Percentiles rank a stretch among this genome's conserved stretches.
Evolutionary conservation across 2,888 invertebrate species (phyloP).

Genomic region (Diarsia dahlii): DNA sequence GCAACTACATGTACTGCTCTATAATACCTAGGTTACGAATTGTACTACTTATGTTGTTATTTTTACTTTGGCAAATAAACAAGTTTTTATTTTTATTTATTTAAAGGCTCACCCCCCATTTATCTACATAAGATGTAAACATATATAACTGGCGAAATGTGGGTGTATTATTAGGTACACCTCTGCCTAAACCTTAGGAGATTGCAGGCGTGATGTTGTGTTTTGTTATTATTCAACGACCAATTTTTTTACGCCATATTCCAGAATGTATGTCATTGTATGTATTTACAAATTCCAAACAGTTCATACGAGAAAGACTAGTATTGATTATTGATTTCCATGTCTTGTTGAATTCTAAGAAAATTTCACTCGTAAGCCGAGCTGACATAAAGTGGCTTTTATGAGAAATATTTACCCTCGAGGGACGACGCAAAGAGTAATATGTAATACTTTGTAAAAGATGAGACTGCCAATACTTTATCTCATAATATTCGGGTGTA

Average conservation of each 20-base stretch:
- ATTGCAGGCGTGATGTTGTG: too few species aligned
- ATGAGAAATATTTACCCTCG: slow-evolving; percentile 7
- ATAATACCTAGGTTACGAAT: too few species aligned
- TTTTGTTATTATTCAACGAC: too few species aligned
- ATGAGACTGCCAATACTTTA: not conserved
- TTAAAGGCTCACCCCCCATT: too few species aligned
- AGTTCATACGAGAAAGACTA: not conserved
- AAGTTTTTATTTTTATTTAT: too few species aligned
- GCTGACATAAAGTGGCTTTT: not conserved
- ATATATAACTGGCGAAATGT: too few species aligned
- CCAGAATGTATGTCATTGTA: not conserved
- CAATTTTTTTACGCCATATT: not conserved
- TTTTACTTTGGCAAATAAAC: too few species aligned
- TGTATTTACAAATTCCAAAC: not conserved
- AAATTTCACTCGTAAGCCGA: slow-evolving; percentile 6
- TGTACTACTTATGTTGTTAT: too few species aligned
- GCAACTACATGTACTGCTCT: too few species aligned
- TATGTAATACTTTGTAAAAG: slow-evolving; percentile 27
- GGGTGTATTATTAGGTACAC: too few species aligned
- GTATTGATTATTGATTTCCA: slow-evolving; percentile 17
- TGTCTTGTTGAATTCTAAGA: slow-evolving; percentile 3
- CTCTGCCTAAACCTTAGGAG: too few species aligned
- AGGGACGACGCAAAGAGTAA: not conserved
- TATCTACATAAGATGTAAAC: too few species aligned
- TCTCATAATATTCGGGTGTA: not conserved